Base-by-base conservation (phyloP, 2,888 invertebrate genomes). In the Agrochola litura region DNA sequence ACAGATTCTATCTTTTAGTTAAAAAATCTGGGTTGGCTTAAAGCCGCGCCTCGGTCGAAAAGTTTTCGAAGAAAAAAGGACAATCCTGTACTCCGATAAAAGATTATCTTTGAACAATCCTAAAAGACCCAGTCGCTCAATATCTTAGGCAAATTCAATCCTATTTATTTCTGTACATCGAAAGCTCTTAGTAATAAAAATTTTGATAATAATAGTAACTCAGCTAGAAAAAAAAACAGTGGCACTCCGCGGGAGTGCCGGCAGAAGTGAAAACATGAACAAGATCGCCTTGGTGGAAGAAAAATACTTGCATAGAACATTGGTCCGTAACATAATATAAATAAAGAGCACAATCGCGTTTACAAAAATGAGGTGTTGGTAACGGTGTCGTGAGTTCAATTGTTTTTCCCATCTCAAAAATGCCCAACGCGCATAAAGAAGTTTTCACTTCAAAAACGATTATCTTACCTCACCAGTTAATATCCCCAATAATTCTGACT, bases 21-120 rank as follows among this genome's bases (percentile, higher is more conserved):
- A 4, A 37, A 46, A 37, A 52, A 68, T 68, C 52, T 49, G 69
- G 78, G 25, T 77, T 61, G 25, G 12, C 60, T 77, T 77, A 69
- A 43, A 5, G 25, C 46, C 46, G 14, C 10, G 19, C 8, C 6
- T n/a, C n/a, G n/a, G 6, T 16, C 19, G 46, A 49, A 52, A 63
- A 63, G 0, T 41, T 41, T 56, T 46, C 6, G 22, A 16, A 56
- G n/a, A 64, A 41, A 49, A 37, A 61, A 4, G 6, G n/a, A 19
- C n/a, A 37, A 77, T 56, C 14, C 14, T 30, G 2, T 64, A 41
- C 14, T 64, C 3, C 30, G 30, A 72, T 58, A 78, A 65, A 49
- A 30, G 14, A 72, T 78, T 37, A 70, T 49, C 56, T 64, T 56
- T 41, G 16, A 56, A 49, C 16, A 64, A 10, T 46, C 25, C 9